A percentile compares a stretch with the other conserved stretches of the same genome.
These are phyloP conservation scores for Aspiorhynchus laticeps DNA, from an alignment of 2,113 vertebrate genomes.

Conservation along the genomic window DNA sequence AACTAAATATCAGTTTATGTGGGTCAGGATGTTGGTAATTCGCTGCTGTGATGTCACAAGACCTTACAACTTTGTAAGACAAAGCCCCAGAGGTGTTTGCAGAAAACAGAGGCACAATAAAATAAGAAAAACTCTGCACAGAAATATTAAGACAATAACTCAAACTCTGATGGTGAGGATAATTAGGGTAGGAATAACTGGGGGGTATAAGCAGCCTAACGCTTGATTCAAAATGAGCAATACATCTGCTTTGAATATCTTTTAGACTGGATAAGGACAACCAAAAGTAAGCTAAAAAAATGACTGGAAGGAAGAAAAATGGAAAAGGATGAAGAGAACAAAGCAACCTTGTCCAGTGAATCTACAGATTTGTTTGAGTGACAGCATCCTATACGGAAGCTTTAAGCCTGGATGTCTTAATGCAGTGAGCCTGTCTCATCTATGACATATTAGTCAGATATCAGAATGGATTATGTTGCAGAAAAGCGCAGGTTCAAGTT, in stretches of 20 bases:
- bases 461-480: not conserved
- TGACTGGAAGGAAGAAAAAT: not conserved
- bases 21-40: constrained; percentile 20
- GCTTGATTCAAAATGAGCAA: constrained; percentile 15
- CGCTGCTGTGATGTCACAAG: not conserved
- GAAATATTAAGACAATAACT: constrained; percentile 22
- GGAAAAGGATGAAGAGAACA: not conserved
- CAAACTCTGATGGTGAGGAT: constrained; percentile 13
- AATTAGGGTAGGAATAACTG: constrained; percentile 11
- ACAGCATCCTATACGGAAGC: not conserved
- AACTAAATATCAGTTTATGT: constrained; percentile 33
- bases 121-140: not conserved
- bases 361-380: not conserved
- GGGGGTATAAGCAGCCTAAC: not conserved
- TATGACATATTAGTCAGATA: not conserved
- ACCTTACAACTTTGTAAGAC: constrained; percentile 13
- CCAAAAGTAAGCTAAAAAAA: not conserved
- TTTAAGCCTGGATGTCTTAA: not conserved
- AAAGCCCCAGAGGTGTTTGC: constrained; percentile 6
- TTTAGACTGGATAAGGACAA: not conserved
- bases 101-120: not conserved
- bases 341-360: not conserved
- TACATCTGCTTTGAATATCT: not conserved
- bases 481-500: not conserved
- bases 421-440: not conserved